Evolutionary conservation across 1,140 invertebrate genomes (phyloP).

Genomic region (Euwallacea similis): DNA sequence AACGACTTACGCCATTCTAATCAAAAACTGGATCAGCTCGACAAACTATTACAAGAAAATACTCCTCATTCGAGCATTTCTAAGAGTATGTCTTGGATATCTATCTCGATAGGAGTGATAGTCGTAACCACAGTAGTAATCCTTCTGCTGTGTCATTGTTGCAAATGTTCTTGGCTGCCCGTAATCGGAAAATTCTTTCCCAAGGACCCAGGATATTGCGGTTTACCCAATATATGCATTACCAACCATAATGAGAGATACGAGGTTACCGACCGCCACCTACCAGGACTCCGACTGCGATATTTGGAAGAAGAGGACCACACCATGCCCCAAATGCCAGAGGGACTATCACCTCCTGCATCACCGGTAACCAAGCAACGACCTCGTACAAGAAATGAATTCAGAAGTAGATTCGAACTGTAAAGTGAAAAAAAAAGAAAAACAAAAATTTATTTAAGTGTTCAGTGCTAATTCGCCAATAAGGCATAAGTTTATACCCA

Average conservation of each 20-base stretch:
- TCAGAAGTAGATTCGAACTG: too few species aligned
- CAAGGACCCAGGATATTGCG: background rate
- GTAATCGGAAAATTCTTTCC: slow-evolving; percentile 18
- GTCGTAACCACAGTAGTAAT: background rate
- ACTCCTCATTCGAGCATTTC: background rate
- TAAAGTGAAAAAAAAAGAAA: too few species aligned
- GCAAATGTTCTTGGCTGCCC: slow-evolving; percentile 12
- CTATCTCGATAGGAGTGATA: background rate
- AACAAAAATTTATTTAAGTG: too few species aligned
- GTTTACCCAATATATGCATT: slow-evolving; percentile 13
- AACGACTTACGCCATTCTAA: slow-evolving; percentile 15
- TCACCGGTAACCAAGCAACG: too few species aligned
- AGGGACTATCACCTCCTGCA: too few species aligned
- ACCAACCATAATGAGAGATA: slow-evolving; percentile 9
- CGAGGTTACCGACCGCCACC: background rate
- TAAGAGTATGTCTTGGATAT: background rate
- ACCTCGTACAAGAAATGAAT: too few species aligned
- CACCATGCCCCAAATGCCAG: too few species aligned
- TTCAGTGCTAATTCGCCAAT: too few species aligned
- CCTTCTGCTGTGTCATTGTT: slow-evolving; percentile 2
- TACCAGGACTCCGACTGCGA: background rate
- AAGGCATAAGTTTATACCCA: too few species aligned
- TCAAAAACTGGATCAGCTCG: slow-evolving; percentile 8
- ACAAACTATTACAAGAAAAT: slow-evolving; percentile 5
- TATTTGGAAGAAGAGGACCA: background rate